A percentile compares a stretch with the other conserved stretches of the same genome.
phyloP scores from a whole-genome alignment of 2,113 vertebrate species.

The Lagopus leucura region DNA sequence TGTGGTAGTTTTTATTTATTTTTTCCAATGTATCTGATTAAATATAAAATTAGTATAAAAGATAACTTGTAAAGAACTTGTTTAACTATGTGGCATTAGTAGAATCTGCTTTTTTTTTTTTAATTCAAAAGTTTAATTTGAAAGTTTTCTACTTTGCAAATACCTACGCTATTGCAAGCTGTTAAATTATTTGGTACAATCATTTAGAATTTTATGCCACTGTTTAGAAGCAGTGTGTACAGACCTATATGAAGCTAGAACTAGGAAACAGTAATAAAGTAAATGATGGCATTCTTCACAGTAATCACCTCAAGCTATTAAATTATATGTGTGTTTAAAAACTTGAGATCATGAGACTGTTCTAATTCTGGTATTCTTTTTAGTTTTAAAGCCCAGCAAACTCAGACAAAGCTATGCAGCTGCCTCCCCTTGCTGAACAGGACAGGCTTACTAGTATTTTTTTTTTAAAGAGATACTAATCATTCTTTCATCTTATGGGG shows the following conservation, averaged over 20 bases:
- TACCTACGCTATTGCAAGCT: not conserved
- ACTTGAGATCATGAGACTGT: not conserved
- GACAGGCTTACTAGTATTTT: not conserved
- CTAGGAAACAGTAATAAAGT: not conserved
- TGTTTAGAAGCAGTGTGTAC: not conserved
- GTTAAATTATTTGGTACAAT: not conserved
- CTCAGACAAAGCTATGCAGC: not conserved
- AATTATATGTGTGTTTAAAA: not conserved
- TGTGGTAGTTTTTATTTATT: not conserved
- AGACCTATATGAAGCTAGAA: accelerated
- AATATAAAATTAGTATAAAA: not conserved
- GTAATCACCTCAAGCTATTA: not conserved
- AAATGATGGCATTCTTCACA: not conserved
- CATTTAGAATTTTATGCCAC: not conserved
- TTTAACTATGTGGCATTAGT: not conserved
- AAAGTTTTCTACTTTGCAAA: not conserved
- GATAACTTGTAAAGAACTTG: not conserved
- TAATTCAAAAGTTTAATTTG: not conserved
- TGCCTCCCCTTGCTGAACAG: conserved; percentile 8
- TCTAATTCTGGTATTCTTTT: not conserved
- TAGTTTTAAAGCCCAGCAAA: conserved; percentile 21
- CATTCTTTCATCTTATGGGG: conserved; percentile 1
- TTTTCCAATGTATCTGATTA: not conserved
- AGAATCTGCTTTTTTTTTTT: not conserved
- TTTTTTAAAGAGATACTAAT: not conserved